phyloP scores from a whole-genome alignment of 2,797 vertebrate species.

The Naso thynnoides region DNA sequence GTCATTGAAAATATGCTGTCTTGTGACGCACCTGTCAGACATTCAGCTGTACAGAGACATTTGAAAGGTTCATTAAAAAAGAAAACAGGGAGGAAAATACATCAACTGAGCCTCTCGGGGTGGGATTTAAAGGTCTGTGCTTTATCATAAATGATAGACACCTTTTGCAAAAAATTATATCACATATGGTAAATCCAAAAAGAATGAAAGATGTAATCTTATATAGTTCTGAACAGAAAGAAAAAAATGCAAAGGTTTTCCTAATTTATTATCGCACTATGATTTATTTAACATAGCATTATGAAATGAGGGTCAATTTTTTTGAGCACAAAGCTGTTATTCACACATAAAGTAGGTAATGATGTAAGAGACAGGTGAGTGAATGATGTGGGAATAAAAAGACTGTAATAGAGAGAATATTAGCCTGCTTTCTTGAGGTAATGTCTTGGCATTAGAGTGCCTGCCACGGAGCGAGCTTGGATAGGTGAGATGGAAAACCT shows the following conservation, averaged over 20 bases:
- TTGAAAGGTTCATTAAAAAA: not conserved
- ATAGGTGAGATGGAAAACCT: constrained; percentile 14
- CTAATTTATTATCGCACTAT: not conserved
- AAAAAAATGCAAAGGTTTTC: not conserved
- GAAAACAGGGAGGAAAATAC: not conserved
- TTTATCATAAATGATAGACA: not conserved
- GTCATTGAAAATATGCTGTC: not conserved
- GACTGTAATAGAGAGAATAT: constrained; percentile 16
- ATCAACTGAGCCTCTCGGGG: not conserved
- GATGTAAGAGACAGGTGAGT: constrained; percentile 21
- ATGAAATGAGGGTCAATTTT: constrained; percentile 12
- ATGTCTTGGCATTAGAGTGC: not conserved
- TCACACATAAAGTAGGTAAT: constrained; percentile 15
- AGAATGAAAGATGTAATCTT: not conserved
- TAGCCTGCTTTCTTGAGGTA: constrained; percentile 5
- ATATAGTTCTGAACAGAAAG: not conserved
- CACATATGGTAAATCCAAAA: not conserved
- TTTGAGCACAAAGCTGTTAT: not conserved
- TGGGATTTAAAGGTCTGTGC: constrained; percentile 8
- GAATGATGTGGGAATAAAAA: constrained; percentile 23
- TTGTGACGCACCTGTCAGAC: not conserved
- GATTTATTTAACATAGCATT: constrained; percentile 5
- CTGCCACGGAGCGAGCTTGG: constrained; percentile 12
- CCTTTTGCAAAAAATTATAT: not conserved
- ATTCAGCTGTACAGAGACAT: not conserved